Conservation (phyloP, 2,797 vertebrate genomes). For the Parauchenoglanis punctatus region DNA sequence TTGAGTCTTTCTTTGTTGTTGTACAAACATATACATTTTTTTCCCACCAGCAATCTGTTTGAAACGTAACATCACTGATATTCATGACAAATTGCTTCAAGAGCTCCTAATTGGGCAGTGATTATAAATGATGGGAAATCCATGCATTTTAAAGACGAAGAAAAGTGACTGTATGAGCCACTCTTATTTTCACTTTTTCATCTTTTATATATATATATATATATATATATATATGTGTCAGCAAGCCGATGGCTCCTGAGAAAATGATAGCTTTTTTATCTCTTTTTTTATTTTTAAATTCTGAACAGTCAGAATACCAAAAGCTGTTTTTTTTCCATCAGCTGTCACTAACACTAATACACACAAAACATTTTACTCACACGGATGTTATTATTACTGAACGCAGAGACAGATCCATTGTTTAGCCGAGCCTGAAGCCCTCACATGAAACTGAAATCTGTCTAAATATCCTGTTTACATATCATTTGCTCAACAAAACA, state of each 20-base stretch:
- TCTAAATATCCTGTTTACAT: conserved; percentile 1
- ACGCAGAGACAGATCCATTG: not conserved
- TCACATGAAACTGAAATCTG: not conserved
- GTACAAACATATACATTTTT: not conserved
- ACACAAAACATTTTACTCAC: not conserved
- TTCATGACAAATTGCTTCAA: conserved; percentile 32
- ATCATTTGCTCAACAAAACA: not conserved
- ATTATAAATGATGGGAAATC: conserved; percentile 41
- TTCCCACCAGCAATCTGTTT: conserved; percentile 8
- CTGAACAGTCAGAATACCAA: not conserved
- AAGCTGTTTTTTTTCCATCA: not conserved
- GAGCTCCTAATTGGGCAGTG: conserved; percentile 37
- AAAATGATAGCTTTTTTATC: not conserved
- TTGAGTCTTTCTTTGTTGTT: not conserved
- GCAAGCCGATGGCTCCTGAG: not conserved
- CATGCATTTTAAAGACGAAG: conserved; percentile 17
- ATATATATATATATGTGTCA: conserved; percentile 25
- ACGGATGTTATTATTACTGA: not conserved
- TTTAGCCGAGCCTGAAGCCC: not conserved
- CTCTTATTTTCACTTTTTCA: not conserved
- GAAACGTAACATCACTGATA: conserved; percentile 23
- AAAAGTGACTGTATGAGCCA: not conserved
- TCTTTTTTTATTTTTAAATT: not conserved
- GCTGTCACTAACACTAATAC: not conserved
- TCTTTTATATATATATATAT: no score